Conservation (phyloP, 2,113 vertebrate species). For the Caretta caretta region DNA sequence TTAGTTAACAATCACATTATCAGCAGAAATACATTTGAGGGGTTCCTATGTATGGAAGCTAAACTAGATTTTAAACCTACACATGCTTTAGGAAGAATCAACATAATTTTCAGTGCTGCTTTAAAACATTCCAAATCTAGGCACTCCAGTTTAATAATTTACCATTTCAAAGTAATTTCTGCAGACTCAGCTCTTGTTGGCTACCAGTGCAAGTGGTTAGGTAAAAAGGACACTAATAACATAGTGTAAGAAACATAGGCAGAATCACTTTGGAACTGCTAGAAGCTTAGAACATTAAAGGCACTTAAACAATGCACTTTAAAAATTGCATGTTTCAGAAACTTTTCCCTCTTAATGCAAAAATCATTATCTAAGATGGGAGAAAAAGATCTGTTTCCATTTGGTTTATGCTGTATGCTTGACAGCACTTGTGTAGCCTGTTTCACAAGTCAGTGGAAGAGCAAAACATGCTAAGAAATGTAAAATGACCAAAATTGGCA, state of each 20-base stretch:
- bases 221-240: neutral
- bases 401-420: neutral
- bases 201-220: neutral
- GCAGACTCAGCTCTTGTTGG: neutral
- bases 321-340: neutral
- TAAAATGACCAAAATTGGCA: too few relatives aligned
- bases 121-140: neutral
- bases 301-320: neutral
- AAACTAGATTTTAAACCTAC: neutral
- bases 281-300: neutral
- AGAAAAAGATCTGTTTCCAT: neutral
- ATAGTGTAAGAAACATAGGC: neutral
- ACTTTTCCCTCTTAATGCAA: neutral
- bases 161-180: neutral
- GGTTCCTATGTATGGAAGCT: neutral
- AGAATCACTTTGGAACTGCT: neutral
- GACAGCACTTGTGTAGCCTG: neutral
- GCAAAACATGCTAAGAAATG: too few relatives aligned
- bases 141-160: neutral
- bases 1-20: neutral
- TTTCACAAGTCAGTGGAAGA: neutral
- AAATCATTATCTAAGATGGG: neutral
- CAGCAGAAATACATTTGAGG: neutral
- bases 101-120: neutral
- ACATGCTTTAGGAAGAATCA: neutral